phyloP scores from a whole-genome alignment of 2,888 invertebrate species.

The Aleiodes testaceus region DNA sequence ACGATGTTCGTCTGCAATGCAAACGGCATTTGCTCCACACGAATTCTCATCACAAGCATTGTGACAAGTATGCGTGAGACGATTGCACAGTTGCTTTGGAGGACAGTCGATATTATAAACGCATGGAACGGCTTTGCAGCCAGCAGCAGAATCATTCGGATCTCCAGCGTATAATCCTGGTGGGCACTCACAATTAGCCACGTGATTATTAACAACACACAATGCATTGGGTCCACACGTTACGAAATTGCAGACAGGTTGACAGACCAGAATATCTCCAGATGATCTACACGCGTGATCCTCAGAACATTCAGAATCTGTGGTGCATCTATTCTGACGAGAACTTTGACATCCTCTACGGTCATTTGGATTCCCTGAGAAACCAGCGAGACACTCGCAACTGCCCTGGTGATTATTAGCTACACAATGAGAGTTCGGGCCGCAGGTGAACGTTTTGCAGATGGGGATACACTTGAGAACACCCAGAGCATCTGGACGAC shows the following conservation, averaged over 20 bases:
- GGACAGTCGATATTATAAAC: conserved; percentile 91
- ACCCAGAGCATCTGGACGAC: conserved; percentile 88
- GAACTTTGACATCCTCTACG: conserved; percentile 87
- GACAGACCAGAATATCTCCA: conserved; percentile 77
- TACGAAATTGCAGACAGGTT: conserved; percentile 84
- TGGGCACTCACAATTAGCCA: conserved; percentile 91
- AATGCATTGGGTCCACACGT: conserved; percentile 90
- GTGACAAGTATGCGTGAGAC: conserved; percentile 86
- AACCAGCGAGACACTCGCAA: conserved; percentile 89
- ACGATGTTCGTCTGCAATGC: conserved; percentile 89
- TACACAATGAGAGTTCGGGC: conserved; percentile 87
- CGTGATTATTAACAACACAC: conserved; percentile 92
- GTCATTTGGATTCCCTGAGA: conserved; percentile 91
- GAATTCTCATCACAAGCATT: conserved; percentile 87
- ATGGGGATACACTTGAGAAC: conserved; percentile 87
- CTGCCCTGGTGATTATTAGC: conserved; percentile 82
- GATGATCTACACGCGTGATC: conserved; percentile 84
- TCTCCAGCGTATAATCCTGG: conserved; percentile 90
- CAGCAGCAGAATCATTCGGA: conserved; percentile 83
- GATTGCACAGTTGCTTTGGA: conserved; percentile 85
- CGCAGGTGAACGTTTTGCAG: conserved; percentile 88
- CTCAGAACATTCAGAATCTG: conserved; percentile 88
- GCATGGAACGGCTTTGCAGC: conserved; percentile 87
- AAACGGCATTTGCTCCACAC: conserved; percentile 91
- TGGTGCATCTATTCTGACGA: conserved; percentile 83